phyloP scores from a whole-genome alignment of 2,113 vertebrate genomes.

The Myocastor coypus region DNA sequence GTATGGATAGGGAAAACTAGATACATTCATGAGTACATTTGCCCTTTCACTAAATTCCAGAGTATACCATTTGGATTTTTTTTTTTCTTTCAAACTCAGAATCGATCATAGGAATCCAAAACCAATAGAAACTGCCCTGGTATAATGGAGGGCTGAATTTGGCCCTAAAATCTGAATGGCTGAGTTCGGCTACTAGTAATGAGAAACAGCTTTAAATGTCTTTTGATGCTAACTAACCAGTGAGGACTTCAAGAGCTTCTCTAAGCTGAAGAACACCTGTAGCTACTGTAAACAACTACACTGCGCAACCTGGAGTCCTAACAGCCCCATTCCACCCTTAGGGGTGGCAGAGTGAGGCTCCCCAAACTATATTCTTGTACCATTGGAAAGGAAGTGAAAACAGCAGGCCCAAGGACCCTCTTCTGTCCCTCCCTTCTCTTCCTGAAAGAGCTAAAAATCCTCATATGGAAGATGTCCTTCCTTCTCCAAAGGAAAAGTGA shows the following conservation, averaged over 20 bases:
- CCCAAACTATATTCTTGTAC: neutral
- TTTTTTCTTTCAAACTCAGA: conserved; percentile 68
- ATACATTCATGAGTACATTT: conserved; percentile 47
- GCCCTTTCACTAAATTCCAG: conserved; percentile 65
- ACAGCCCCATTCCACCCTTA: neutral
- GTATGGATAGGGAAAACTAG: conserved; percentile 51
- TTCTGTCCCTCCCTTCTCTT: neutral
- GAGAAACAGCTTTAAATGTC: neutral
- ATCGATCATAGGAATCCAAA: conserved; percentile 59
- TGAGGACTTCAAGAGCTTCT: conserved; percentile 19
- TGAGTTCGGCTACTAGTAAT: neutral
- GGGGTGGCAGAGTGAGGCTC: neutral
- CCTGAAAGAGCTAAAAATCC: neutral
- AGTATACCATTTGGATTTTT: conserved; percentile 25
- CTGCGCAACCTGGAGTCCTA: neutral
- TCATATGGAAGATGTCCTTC: neutral
- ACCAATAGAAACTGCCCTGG: conserved; percentile 64
- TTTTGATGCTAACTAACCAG: conserved; percentile 31
- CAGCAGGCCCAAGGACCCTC: neutral
- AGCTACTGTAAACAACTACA: neutral
- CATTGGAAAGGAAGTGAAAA: neutral
- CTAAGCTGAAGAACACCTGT: conserved; percentile 39
- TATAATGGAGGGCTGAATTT: conserved; percentile 58
- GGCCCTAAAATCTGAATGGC: conserved; percentile 53
- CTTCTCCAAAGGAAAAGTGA: neutral